These are phyloP conservation scores for Drosophila mayaguana DNA, from an alignment of 2,888 invertebrate species.

Conservation along the genomic window DNA sequence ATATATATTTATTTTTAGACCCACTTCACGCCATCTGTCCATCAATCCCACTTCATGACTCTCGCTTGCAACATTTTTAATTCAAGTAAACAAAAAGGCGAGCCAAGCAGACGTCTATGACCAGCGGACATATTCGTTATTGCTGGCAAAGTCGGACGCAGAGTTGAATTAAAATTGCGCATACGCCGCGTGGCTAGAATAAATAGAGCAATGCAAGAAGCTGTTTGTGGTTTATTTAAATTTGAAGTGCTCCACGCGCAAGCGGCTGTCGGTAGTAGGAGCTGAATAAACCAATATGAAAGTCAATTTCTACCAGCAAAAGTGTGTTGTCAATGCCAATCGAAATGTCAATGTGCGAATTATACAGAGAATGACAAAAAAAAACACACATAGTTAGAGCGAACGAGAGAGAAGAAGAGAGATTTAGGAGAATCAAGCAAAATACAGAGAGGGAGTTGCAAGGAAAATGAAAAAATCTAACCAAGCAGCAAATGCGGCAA, in stretches of 20 bases:
- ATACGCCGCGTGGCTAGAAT: constrained; percentile 40
- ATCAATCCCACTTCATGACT: background rate
- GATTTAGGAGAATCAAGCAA: constrained; percentile 17
- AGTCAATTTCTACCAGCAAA: constrained; percentile 60
- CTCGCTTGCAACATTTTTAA: background rate
- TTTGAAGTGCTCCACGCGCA: constrained; percentile 41
- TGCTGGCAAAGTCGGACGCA: constrained; percentile 30
- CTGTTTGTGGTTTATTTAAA: constrained; percentile 16
- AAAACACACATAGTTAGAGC: background rate
- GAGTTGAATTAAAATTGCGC: constrained; percentile 46
- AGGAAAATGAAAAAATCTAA: constrained; percentile 68
- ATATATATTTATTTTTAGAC: background rate
- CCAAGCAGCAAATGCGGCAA: constrained; percentile 78
- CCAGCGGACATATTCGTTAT: constrained; percentile 48
- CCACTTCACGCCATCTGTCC: background rate
- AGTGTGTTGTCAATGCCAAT: constrained; percentile 76
- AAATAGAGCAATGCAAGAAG: background rate
- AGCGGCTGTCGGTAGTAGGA: constrained; percentile 11
- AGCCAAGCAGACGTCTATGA: constrained; percentile 53
- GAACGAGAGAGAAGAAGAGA: background rate
- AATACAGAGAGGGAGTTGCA: constrained; percentile 35
- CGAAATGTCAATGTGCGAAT: constrained; percentile 75
- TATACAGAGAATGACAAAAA: constrained; percentile 25
- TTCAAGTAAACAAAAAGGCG: constrained; percentile 3
- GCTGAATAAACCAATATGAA: constrained; percentile 48